Base-by-base conservation (phyloP, 2,797 vertebrate genomes). In the Anisognathus igniventris region DNA sequence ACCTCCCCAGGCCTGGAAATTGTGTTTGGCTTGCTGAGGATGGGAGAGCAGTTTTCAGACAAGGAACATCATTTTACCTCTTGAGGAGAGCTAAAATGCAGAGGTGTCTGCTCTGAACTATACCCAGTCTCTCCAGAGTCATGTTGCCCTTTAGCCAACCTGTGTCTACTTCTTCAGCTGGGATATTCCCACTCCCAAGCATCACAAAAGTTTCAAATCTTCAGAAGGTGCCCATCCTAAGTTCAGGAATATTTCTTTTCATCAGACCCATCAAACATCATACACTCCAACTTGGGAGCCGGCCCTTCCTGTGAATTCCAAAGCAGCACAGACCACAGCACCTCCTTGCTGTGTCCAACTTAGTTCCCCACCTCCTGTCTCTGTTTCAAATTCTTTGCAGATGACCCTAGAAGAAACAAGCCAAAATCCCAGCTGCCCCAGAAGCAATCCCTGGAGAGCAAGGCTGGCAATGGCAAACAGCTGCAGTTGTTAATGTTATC, bases 391-490 rank as follows among this genome's bases (percentile, higher is more conserved):
- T 51, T 25, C 30, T 84, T 74, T 12, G 0, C 75, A 93, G 67
- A 44, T 92, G 78, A 82, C 72, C 88, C 68, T 62, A 56, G 83
- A 93, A 81, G 72, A 66, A 94, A 35, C 9, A 64, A 91, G 31
- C 45, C 68, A 77, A 75, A 83, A 88, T 58, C 68, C 44, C 88
- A 93, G 82, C 91, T 92, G 68, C 58, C 47, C 82, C 39, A 95
- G 90, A 62, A 95, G 79, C 82, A 66, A 44, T 68, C 79, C 24
- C 68, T 0, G 3, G 87, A 75, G 88, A 91, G 25, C 39, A 28
- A 22, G 40, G 60, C 78, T 94, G 72, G 77, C 92, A 80, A 95
- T 93, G 80, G 86, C 74, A 91, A 93, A 88, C 91, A 95, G 86
- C 95, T 92, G 89, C 82, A 91, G 54, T n/a, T 62, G 51, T 66